Conservation (phyloP, 1,140 invertebrate genomes). For the Melipona quadrifasciata region DNA sequence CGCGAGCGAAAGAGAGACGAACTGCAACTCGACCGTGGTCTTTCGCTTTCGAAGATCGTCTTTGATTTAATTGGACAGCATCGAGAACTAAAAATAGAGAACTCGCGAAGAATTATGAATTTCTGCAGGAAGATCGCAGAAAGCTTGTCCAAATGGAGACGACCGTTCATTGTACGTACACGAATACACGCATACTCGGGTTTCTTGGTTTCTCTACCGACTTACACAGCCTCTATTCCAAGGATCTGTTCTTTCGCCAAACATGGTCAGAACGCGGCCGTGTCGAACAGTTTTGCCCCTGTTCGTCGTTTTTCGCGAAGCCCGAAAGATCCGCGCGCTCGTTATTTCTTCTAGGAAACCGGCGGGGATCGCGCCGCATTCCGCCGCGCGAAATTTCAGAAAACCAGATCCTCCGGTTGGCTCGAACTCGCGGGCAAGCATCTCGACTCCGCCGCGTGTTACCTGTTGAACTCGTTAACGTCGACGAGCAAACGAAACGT, state of each 20-base stretch:
- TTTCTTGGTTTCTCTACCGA: slow-evolving; percentile 2
- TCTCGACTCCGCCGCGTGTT: background rate
- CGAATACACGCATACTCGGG: background rate
- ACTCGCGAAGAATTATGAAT: background rate
- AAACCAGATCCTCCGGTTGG: slow-evolving; percentile 28
- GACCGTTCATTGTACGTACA: background rate
- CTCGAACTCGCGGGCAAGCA: background rate
- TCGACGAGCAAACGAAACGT: background rate
- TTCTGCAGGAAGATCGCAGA: background rate
- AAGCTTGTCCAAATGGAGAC: background rate
- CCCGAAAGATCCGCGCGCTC: slow-evolving; percentile 45
- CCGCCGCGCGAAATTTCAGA: slow-evolving; percentile 21
- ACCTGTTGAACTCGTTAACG: background rate
- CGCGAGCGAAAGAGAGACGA: no score
- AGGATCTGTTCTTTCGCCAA: slow-evolving; percentile 54
- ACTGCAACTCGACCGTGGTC: no score
- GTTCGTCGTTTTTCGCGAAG: slow-evolving; percentile 48
- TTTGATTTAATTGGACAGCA: no score
- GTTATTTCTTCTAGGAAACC: slow-evolving; percentile 61
- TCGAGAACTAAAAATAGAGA: no score
- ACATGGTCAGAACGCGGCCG: slow-evolving; percentile 52
- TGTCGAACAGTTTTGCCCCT: slow-evolving; percentile 47
- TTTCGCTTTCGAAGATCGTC: no score
- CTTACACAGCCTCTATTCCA: slow-evolving; percentile 41
- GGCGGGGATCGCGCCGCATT: slow-evolving; percentile 26